These are phyloP conservation scores for Nematopogon swammerdamellus DNA, from an alignment of 2,888 invertebrate genomes.

Conservation along the genomic window DNA sequence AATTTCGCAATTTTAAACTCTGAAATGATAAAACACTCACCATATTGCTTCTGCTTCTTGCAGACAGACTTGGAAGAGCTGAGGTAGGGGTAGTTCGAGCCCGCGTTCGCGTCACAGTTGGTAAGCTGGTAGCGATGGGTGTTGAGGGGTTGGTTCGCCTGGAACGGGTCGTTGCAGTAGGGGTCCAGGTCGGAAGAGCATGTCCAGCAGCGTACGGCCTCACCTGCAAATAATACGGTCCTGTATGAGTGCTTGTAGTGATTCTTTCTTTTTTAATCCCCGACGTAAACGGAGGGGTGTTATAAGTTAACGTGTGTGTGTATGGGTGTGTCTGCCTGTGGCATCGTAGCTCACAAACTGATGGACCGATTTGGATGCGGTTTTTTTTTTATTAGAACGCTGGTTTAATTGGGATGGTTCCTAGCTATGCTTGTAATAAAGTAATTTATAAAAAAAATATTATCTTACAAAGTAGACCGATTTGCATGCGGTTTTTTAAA, in stretches of 20 bases:
- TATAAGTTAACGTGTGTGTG: no score
- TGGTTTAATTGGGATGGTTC: no score
- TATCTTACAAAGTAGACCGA: no score
- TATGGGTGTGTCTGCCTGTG: background rate
- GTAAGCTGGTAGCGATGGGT: slow-evolving; percentile 41
- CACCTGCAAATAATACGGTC: slow-evolving; percentile 46
- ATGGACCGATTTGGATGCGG: background rate
- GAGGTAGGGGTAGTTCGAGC: slow-evolving; percentile 43
- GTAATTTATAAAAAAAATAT: no score
- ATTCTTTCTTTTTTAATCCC: no score
- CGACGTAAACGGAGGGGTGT: no score
- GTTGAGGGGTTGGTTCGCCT: slow-evolving; percentile 48
- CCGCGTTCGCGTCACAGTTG: slow-evolving; percentile 46
- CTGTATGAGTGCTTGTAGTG: background rate
- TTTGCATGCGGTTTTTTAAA: no score
- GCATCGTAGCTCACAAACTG: background rate
- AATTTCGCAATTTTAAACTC: slow-evolving; percentile 3
- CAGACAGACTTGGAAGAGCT: slow-evolving; percentile 61
- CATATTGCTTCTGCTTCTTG: slow-evolving; percentile 71
- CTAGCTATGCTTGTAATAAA: no score
- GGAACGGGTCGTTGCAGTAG: slow-evolving; percentile 72
- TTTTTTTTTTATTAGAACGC: no score
- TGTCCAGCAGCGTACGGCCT: slow-evolving; percentile 69
- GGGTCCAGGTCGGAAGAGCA: slow-evolving; percentile 71
- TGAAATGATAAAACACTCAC: slow-evolving; percentile 48